These are phyloP conservation scores for Quadroppia sp. DNA, from an alignment of 2,888 invertebrate genomes.

Conservation along the genomic window DNA sequence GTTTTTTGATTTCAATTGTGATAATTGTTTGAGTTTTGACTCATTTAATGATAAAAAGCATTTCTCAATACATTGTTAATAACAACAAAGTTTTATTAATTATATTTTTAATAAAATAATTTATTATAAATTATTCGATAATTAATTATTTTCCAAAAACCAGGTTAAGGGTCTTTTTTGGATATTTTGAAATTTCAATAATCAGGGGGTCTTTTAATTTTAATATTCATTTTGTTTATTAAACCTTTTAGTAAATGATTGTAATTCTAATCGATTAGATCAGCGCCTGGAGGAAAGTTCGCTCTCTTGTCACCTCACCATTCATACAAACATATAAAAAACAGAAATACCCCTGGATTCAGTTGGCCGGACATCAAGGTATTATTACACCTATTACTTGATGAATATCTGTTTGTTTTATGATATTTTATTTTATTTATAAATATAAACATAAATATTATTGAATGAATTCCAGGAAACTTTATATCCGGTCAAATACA, in stretches of 20 bases:
- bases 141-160: too few relatives aligned
- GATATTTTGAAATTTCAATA: too few relatives aligned
- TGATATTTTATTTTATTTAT: not conserved
- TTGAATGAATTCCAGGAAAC: conserved; percentile 60
- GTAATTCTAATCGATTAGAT: conserved; percentile 59
- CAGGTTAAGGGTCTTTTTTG: too few relatives aligned
- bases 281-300: conserved; percentile 87
- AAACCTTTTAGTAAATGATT: not conserved
- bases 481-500: conserved; percentile 80
- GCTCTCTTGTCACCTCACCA: conserved; percentile 93
- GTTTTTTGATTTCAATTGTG: too few relatives aligned
- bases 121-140: too few relatives aligned
- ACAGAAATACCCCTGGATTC: conserved; percentile 92
- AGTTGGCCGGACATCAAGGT: conserved; percentile 88
- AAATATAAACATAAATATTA: not conserved
- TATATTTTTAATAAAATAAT: too few relatives aligned
- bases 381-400: conserved; percentile 18
- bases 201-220: too few relatives aligned
- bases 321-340: conserved; percentile 96
- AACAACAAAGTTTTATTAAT: too few relatives aligned
- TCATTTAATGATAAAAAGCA: too few relatives aligned
- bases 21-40: too few relatives aligned
- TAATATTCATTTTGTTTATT: too few relatives aligned
- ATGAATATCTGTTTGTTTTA: not conserved
- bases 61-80: not conserved